Conservation (phyloP, 2,113 vertebrate species). For the Fulmarus glacialis region DNA sequence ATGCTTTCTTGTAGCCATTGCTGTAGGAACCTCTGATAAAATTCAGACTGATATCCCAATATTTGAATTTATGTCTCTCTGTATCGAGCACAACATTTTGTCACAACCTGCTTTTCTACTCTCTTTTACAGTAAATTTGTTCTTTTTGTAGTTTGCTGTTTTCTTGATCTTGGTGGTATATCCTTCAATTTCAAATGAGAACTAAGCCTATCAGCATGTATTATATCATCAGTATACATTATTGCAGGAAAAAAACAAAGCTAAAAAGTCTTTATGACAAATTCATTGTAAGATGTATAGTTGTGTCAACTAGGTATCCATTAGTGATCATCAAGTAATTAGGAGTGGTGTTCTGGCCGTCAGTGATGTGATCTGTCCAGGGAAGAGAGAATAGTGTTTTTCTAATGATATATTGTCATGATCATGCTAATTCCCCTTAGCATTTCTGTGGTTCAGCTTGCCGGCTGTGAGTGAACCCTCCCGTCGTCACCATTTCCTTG, state of each 20-base stretch:
- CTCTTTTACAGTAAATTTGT: neutral
- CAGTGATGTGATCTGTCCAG: neutral
- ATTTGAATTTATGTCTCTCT: neutral
- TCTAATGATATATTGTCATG: neutral
- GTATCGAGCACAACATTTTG: neutral
- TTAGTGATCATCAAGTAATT: neutral
- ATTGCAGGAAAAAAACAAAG: neutral
- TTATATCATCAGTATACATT: neutral
- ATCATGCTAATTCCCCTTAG: neutral
- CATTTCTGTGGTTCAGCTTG: neutral
- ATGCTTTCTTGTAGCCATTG: neutral
- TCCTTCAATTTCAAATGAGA: neutral
- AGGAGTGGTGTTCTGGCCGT: neutral
- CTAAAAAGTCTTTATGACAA: neutral
- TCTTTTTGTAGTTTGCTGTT: neutral
- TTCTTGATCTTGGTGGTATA: neutral
- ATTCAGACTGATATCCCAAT: neutral
- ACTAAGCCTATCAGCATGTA: fast-evolving
- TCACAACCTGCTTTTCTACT: neutral
- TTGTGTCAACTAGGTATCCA: neutral
- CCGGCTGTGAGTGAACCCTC: neutral
- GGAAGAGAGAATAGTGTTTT: neutral
- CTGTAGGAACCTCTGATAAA: neutral
- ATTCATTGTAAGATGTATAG: neutral
- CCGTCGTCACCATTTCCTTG: neutral